Evolutionary conservation across 1,140 invertebrate genomes (phyloP), one percentile per base, ranked within the genome.

Genomic region (Brachionus sp.): DNA sequence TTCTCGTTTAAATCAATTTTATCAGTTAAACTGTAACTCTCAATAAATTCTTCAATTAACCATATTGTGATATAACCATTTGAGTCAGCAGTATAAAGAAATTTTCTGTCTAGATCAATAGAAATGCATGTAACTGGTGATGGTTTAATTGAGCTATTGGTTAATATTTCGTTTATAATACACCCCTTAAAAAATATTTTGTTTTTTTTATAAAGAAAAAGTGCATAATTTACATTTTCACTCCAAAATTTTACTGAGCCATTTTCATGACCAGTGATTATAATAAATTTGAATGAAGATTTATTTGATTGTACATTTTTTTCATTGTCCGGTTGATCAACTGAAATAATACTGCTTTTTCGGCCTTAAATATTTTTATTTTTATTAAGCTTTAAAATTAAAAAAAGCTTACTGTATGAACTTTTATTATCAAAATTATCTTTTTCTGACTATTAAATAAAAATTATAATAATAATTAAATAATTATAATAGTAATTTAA

Each of bases 51-150:
- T 13, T 84, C 86, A 9, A 88, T 85, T 73, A 86, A 86, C 88
- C 88, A 88, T 16, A 88, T 53, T 13, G 86, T 87, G 1, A 88
- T 70, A 80, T 88, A 88, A 6, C 88, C 88, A 85, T 86, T 87
- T 87, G 85, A 42, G 85, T 86, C 19, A 25, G 35, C 64, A 33
- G 44, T 77, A 9, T 83, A 62, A 6, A 37, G 19, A 25, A 16
- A 25, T 19, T 83, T 83, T 50, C n/a, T 23, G n/a, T 75, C 70
- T 1, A 16, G 39, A 50, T 73, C 50, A 23, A 57, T 9, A 10
- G 46, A 46, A 29, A 83, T 33, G 5, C 46, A 42, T 53, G 10
- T 42, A 25, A 44, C 42, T 75, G 66, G 23, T 12, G 57, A 77
- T 73, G 16, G 46, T 62, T 39, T 44, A 64, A 84, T 78, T 50